These are phyloP conservation scores for Strigamia maritima DNA, from an alignment of 2,888 invertebrate genomes.

Conservation along the genomic window DNA sequence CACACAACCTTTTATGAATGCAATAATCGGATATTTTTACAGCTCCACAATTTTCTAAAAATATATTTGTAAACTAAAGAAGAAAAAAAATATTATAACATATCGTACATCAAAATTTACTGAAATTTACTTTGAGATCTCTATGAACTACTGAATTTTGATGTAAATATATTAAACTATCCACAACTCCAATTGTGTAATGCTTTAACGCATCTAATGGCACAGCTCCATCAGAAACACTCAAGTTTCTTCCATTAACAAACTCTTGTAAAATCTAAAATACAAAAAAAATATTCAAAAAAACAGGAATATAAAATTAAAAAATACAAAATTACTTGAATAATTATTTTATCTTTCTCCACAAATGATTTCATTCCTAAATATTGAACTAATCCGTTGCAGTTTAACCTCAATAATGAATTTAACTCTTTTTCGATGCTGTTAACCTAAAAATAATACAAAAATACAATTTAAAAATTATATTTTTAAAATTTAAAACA, in stretches of 20 bases:
- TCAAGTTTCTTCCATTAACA: conserved; percentile 53
- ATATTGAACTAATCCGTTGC: conserved; percentile 71
- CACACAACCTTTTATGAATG: conserved; percentile 58
- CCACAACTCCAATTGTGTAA: conserved; percentile 68
- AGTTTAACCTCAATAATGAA: conserved; percentile 66
- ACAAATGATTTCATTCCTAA: conserved; percentile 63
- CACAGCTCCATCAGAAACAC: conserved; percentile 57
- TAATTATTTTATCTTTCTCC: conserved; percentile 62
- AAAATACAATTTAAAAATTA: background rate
- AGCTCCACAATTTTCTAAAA: conserved; percentile 49
- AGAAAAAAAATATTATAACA: conserved; percentile 38
- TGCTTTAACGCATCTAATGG: conserved; percentile 61
- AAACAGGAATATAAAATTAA: background rate
- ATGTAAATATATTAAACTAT: conserved; percentile 74
- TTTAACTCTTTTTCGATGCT: conserved; percentile 75
- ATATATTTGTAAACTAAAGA: conserved; percentile 47
- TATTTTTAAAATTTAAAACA: background rate
- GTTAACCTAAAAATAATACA: conserved; percentile 54
- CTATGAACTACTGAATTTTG: conserved; percentile 77
- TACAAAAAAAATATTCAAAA: conserved; percentile 18
- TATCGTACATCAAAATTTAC: conserved; percentile 1
- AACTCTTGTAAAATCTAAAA: conserved; percentile 54
- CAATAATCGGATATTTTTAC: conserved; percentile 58
- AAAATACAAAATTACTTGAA: conserved; percentile 62
- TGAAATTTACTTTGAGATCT: conserved; percentile 57